These are phyloP conservation scores for Caloenas nicobarica DNA, from an alignment of 2,113 vertebrate species.

Conservation along the genomic window DNA sequence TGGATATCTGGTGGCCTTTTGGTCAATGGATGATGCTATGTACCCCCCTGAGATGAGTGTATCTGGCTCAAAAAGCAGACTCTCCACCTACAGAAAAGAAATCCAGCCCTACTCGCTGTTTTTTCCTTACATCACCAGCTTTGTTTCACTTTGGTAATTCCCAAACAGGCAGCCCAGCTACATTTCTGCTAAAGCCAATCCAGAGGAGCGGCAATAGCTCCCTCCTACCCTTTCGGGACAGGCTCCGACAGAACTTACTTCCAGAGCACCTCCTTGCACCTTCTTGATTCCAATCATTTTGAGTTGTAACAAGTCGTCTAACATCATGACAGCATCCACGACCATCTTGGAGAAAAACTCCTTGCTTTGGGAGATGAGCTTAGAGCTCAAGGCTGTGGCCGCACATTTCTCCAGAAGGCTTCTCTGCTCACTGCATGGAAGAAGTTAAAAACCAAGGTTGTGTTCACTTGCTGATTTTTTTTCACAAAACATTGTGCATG, in stretches of 20 bases:
- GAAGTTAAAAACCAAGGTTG: neutral
- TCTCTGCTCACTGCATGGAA: constrained; percentile 85
- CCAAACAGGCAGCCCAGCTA: neutral
- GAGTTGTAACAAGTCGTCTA: constrained; percentile 91
- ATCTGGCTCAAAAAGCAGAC: neutral
- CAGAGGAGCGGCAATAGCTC: neutral
- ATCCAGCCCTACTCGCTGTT: neutral
- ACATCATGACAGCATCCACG: constrained; percentile 93
- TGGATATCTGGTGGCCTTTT: too few relatives aligned
- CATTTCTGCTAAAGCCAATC: neutral
- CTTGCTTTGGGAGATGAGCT: constrained; percentile 93
- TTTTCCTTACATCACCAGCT: neutral
- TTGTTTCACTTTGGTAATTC: neutral
- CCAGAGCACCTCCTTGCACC: constrained; percentile 93
- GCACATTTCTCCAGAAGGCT: constrained; percentile 92
- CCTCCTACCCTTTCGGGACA: neutral
- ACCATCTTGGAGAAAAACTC: constrained; percentile 94
- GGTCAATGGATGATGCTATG: too few relatives aligned
- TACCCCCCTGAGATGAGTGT: neutral
- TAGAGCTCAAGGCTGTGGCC: constrained; percentile 93
- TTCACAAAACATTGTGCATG: accelerated
- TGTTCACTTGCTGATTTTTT: neutral
- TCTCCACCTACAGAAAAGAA: neutral
- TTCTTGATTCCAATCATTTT: constrained; percentile 99
- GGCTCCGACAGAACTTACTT: constrained; percentile 73